These are phyloP conservation scores for Drosophila parabipectinata DNA, from an alignment of 1,140 invertebrate genomes.

Conservation along the genomic window DNA sequence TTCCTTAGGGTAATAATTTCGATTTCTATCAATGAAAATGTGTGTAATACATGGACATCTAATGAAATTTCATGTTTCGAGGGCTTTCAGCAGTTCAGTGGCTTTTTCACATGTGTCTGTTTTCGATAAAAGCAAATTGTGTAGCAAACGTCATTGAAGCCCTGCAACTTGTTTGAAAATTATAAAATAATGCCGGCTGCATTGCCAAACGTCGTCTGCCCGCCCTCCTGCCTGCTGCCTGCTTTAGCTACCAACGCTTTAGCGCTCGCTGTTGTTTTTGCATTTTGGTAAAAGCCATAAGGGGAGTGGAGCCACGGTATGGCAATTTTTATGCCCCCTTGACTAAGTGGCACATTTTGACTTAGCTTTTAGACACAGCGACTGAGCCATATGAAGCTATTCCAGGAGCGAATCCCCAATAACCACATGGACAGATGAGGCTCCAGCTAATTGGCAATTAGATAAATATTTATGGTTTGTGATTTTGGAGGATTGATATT, in stretches of 20 bases:
- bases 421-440: not conserved
- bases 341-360: slow-evolving; percentile 74
- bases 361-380: slow-evolving; percentile 67
- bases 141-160: slow-evolving; percentile 48
- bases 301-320: slow-evolving; percentile 16
- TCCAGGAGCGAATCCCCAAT: slow-evolving; percentile 9
- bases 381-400: slow-evolving; percentile 31
- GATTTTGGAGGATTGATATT: not conserved
- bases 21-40: slow-evolving; percentile 68
- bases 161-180: slow-evolving; percentile 74
- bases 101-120: slow-evolving; percentile 21
- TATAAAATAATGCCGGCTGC: slow-evolving; percentile 78
- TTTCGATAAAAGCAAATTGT: slow-evolving; percentile 75
- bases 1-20: slow-evolving; percentile 40
- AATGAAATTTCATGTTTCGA: slow-evolving; percentile 65
- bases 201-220: slow-evolving; percentile 55
- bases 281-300: slow-evolving; percentile 16
- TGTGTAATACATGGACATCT: slow-evolving; percentile 41
- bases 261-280: slow-evolving; percentile 21
- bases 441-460: not conserved
- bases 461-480: not conserved
- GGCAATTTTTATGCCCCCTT: slow-evolving; percentile 69
- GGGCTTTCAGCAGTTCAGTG: not conserved
- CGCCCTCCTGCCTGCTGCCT: slow-evolving; percentile 4
- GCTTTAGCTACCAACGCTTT: not conserved